A percentile compares a stretch with the other conserved stretches of the same genome.
Evolutionary conservation across 2,888 invertebrate genomes (phyloP).

Genomic region (Hydropsyche betteni): DNA sequence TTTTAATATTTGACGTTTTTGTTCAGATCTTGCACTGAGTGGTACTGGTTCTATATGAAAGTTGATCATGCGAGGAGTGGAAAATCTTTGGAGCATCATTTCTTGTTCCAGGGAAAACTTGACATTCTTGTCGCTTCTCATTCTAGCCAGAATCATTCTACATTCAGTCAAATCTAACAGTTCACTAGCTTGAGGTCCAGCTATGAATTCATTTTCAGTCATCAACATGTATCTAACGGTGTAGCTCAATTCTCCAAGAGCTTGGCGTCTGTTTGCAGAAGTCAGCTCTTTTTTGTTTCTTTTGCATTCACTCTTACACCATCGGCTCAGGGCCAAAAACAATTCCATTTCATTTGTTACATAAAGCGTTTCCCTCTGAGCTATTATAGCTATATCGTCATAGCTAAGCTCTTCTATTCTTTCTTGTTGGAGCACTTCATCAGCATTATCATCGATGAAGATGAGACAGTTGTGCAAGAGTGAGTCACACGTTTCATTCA

Average conservation of each 20-base stretch:
- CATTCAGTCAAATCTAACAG: conserved; percentile 64
- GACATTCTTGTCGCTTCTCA: conserved; percentile 56
- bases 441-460: conserved; percentile 68
- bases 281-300: conserved; percentile 62
- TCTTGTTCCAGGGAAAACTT: conserved; percentile 64
- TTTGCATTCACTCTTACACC: conserved; percentile 63
- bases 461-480: conserved; percentile 74
- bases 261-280: conserved; percentile 62
- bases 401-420: conserved; percentile 71
- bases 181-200: conserved; percentile 64
- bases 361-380: conserved; percentile 73
- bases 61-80: conserved; percentile 59
- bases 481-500: conserved; percentile 64
- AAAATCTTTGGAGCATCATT: conserved; percentile 61
- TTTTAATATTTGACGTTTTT: conserved; percentile 59
- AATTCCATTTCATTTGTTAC: conserved; percentile 71
- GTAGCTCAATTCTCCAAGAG: conserved; percentile 66
- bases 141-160: conserved; percentile 61
- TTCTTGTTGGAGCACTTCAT: conserved; percentile 65
- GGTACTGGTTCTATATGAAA: conserved; percentile 63
- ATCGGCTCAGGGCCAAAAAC: conserved; percentile 70
- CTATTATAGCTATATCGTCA: conserved; percentile 71
- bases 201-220: conserved; percentile 70
- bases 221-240: conserved; percentile 75
- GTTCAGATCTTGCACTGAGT: conserved; percentile 61